Conservation (phyloP, 2,888 invertebrate species). For the Nasonovia ribisnigri region DNA sequence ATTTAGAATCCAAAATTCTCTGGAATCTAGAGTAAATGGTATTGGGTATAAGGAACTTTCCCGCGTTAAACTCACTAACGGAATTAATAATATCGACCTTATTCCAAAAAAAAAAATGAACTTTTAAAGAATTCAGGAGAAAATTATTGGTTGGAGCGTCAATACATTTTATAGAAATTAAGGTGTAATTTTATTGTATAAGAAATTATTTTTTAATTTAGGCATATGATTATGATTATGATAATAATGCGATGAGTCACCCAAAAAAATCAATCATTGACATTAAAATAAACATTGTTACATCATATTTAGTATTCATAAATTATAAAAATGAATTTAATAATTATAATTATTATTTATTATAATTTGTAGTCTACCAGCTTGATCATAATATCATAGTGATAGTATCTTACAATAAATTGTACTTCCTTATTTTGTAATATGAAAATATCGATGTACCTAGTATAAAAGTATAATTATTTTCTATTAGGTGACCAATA, state of each 20-base stretch:
- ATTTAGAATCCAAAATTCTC: background rate
- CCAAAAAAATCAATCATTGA: background rate
- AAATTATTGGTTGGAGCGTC: background rate
- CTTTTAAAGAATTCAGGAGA: background rate
- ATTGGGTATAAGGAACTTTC: background rate
- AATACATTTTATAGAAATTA: background rate
- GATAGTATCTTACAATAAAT: background rate
- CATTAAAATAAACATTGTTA: background rate
- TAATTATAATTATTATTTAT: conserved; percentile 2
- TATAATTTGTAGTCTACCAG: background rate
- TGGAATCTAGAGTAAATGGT: background rate
- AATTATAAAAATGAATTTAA: background rate
- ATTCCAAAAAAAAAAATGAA: background rate
- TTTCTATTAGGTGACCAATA: background rate
- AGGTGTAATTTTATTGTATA: background rate
- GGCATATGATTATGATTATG: background rate
- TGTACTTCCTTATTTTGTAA: background rate
- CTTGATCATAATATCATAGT: background rate
- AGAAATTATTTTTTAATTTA: background rate
- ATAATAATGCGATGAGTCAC: background rate
- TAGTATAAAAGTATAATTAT: background rate
- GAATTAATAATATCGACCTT: background rate
- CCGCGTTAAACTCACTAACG: background rate
- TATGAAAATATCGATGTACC: background rate
- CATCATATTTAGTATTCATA: background rate